phyloP scores from a whole-genome alignment of 37 sponge, comb jelly and placozoan genomes.

The Spongilla lacustris region DNA sequence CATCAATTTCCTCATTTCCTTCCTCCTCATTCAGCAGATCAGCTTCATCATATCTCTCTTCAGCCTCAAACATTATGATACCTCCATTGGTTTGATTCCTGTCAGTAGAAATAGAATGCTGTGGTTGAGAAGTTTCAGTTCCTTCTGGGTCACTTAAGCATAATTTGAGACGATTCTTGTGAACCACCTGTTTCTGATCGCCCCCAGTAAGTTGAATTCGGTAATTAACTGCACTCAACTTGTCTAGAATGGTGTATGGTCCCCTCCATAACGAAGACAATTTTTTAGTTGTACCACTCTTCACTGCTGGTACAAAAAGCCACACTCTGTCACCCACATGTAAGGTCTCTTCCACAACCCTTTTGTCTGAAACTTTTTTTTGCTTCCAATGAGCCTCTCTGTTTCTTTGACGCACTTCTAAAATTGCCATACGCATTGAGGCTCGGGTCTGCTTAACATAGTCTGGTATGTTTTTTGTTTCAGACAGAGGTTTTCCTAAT shows the following conservation, averaged over 20 bases:
- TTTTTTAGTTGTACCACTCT: conserved; percentile 22
- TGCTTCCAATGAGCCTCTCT: neutral
- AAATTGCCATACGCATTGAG: neutral
- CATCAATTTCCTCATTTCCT: too few species aligned
- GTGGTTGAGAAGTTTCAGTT: too few species aligned
- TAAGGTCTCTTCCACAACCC: neutral
- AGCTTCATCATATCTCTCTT: conserved; percentile 29
- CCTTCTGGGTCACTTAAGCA: too few species aligned
- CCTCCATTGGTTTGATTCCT: neutral
- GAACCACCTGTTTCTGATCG: too few species aligned
- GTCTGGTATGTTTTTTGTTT: neutral
- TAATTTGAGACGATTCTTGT: too few species aligned
- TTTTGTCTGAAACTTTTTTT: conserved; percentile 8
- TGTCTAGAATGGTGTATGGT: conserved; percentile 28
- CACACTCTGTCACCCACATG: conserved; percentile 21
- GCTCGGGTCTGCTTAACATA: conserved; percentile 8
- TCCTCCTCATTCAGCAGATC: conserved; percentile 8
- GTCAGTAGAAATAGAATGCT: too few species aligned
- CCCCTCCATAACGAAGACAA: conserved; percentile 18
- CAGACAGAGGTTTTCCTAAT: neutral
- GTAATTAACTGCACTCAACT: neutral
- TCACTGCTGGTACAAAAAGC: conserved; percentile 37
- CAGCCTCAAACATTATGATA: conserved; percentile 34
- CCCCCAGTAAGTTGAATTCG: conserved; percentile 8
- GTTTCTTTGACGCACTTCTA: neutral